Evolutionary conservation across 2,113 vertebrate species (phyloP).

Genomic region (Psammodynastes pulverulentus): DNA sequence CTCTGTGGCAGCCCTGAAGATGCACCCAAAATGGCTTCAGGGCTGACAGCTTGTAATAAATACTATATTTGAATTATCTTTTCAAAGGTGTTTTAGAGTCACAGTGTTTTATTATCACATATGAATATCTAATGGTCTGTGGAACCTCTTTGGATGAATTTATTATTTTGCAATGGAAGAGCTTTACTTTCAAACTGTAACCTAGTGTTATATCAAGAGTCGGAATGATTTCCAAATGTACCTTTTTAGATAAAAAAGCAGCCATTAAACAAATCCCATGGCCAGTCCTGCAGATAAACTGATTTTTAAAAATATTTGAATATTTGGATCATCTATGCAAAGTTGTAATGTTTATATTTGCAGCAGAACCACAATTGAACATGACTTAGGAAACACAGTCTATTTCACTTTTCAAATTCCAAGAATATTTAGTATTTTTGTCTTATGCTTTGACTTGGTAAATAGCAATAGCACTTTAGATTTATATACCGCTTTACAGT

Average conservation of each 20-base stretch:
- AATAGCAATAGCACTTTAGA: too few species aligned
- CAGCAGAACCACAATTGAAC: conserved; percentile 18
- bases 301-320: conserved; percentile 13
- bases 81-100: neutral
- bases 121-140: conserved; percentile 10
- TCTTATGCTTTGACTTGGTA: conserved; percentile 74
- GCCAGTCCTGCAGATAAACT: neutral
- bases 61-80: neutral
- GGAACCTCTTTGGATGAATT: conserved; percentile 2
- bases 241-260: conserved; percentile 1
- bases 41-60: neutral
- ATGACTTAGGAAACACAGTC: conserved; percentile 48
- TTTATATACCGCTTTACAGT: too few species aligned
- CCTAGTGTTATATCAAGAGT: conserved; percentile 54
- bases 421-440: conserved; percentile 45
- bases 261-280: conserved; percentile 24
- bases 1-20: too few species aligned
- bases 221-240: conserved; percentile 43
- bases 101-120: neutral
- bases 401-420: conserved; percentile 30
- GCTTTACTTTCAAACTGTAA: conserved; percentile 48
- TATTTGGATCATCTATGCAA: neutral
- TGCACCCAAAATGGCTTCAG: too few species aligned
- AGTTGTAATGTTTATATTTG: conserved; percentile 44
- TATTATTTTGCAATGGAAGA: conserved; percentile 4